Conservation (phyloP, 1,140 invertebrate species). For the roundworm (Caenorhabditis elegans) region WBcel235 BX284604.4:12128501-12129000, state of each 20-base stretch:
- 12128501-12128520: too few species aligned
- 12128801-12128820: not conserved
- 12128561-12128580: too few species aligned
- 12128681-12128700: too few species aligned
- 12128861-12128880: slow-evolving; percentile 27
- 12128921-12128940: not conserved
- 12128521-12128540: too few species aligned
- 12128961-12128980: not conserved
- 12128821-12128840: not conserved
- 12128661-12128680: too few species aligned
- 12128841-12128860: too few species aligned
- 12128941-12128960: not conserved
- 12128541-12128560: too few species aligned
- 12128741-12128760: not conserved
- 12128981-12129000: slow-evolving; percentile 17
- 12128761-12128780: not conserved
- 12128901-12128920: slow-evolving; percentile 15
- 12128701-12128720: too few species aligned
- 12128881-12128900: not conserved
- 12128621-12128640: too few species aligned
- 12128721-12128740: not conserved
- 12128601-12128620: too few species aligned
- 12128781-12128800: slow-evolving; percentile 3
- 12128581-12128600: too few species aligned
- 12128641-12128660: too few species aligned